Conservation (phyloP, 2,888 invertebrate genomes). For the Argyresthia goedartella region DNA sequence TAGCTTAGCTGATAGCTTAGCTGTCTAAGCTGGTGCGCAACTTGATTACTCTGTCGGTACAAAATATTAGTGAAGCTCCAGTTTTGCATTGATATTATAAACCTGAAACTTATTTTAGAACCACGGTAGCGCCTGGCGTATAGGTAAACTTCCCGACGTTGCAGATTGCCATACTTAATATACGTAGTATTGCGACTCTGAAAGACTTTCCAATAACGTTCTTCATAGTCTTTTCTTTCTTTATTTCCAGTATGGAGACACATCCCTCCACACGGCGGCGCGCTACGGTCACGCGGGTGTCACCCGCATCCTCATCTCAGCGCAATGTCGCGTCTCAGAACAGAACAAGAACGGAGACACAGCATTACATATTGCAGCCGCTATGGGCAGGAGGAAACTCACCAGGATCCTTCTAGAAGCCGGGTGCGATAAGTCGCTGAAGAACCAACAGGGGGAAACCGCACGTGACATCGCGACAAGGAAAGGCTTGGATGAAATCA, state of each 20-base stretch:
- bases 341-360: conserved; percentile 98
- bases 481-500: conserved; percentile 88
- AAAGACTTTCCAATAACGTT: too few relatives aligned
- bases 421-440: conserved; percentile 75
- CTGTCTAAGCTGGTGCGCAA: too few relatives aligned
- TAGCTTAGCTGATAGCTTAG: too few relatives aligned
- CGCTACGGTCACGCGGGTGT: conserved; percentile 97
- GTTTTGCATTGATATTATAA: too few relatives aligned
- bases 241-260: conserved; percentile 87
- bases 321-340: conserved; percentile 86
- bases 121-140: too few relatives aligned
- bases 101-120: too few relatives aligned
- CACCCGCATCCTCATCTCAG: conserved; percentile 92
- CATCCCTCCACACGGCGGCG: conserved; percentile 93
- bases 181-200: too few relatives aligned
- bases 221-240: too few relatives aligned
- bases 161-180: too few relatives aligned
- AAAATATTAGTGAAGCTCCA: too few relatives aligned
- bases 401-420: conserved; percentile 92
- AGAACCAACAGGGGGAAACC: conserved; percentile 91
- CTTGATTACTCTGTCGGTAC: too few relatives aligned
- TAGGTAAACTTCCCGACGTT: too few relatives aligned
- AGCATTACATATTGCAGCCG: conserved; percentile 92
- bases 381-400: conserved; percentile 92
- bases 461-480: conserved; percentile 90